Conservation (phyloP, 2,888 invertebrate genomes). For the Gastrophysa polygoni region DNA sequence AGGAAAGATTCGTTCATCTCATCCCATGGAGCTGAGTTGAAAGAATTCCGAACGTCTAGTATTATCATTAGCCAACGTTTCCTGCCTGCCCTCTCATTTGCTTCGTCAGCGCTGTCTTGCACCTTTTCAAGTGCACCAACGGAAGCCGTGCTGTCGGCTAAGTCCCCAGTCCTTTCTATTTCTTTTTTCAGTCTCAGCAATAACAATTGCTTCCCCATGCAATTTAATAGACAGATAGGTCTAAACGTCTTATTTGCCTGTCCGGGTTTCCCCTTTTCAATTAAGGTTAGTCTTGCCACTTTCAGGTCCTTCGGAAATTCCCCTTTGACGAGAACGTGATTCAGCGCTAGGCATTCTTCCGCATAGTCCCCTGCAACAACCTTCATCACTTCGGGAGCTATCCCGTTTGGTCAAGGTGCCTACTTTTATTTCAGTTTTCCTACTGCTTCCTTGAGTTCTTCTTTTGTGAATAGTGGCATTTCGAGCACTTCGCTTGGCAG, state of each 20-base stretch:
- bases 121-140: slow-evolving; percentile 14
- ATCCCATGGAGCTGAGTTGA: slow-evolving; percentile 17
- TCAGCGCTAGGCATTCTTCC: background rate
- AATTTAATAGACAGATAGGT: slow-evolving; percentile 19
- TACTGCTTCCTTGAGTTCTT: background rate
- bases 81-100: background rate
- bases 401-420: background rate
- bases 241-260: background rate
- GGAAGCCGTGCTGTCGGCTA: background rate
- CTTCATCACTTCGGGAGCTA: background rate
- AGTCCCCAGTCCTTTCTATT: background rate
- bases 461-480: background rate
- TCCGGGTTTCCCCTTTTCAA: background rate
- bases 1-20: slow-evolving; percentile 12
- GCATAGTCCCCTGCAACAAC: background rate
- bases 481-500: background rate
- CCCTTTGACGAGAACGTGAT: background rate
- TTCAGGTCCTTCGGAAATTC: background rate
- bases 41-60: slow-evolving; percentile 22
- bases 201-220: slow-evolving; percentile 10
- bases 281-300: slow-evolving; percentile 8
- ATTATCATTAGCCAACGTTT: slow-evolving; percentile 7
- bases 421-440: background rate
- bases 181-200: background rate
- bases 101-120: slow-evolving; percentile 1